A percentile compares a stretch with the other conserved stretches of the same genome.
These are phyloP conservation scores for Strigamia crassipes DNA, from an alignment of 2,888 invertebrate genomes.

Conservation along the genomic window DNA sequence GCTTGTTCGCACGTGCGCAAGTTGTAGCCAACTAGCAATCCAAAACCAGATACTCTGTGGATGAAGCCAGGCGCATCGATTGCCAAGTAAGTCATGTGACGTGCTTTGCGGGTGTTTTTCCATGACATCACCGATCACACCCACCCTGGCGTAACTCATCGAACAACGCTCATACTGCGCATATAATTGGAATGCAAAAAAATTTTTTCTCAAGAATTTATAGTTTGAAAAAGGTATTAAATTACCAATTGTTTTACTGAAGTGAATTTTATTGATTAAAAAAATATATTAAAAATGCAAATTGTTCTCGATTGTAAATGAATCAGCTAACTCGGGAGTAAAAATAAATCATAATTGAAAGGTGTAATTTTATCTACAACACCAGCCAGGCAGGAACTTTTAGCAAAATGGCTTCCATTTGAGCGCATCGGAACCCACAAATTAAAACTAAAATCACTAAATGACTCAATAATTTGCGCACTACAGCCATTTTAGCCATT, in stretches of 20 bases:
- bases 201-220: neutral
- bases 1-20: slow-evolving; percentile 27
- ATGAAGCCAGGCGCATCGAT: slow-evolving; percentile 12
- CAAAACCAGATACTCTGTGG: neutral
- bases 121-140: slow-evolving; percentile 37
- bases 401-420: neutral
- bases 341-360: neutral
- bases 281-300: neutral
- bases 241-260: too few relatives aligned
- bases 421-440: neutral
- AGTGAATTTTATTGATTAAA: too few relatives aligned
- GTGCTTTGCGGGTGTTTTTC: slow-evolving; percentile 34
- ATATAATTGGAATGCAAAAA: neutral
- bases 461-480: neutral
- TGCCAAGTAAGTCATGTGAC: slow-evolving; percentile 10
- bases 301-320: neutral
- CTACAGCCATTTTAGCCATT: neutral
- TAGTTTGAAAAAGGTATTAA: too few relatives aligned
- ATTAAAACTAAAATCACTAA: neutral
- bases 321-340: neutral
- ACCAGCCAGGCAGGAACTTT: neutral
- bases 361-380: neutral
- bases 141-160: neutral
- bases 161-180: neutral
- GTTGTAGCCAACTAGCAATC: slow-evolving; percentile 5